These are phyloP conservation scores for Incurvaria masculella DNA, from an alignment of 2,888 invertebrate genomes.

Conservation along the genomic window DNA sequence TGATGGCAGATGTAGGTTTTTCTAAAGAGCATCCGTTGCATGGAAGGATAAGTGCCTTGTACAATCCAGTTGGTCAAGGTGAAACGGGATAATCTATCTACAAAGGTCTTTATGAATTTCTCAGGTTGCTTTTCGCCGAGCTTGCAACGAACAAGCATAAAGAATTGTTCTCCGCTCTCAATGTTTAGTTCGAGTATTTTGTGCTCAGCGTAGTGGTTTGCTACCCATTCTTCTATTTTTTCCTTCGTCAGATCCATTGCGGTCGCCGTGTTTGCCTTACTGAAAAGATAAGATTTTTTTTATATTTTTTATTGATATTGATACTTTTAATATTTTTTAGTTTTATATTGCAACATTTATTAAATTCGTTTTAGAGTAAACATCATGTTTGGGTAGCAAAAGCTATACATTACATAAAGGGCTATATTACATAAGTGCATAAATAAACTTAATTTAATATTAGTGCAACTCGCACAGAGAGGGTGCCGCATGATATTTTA, in stretches of 20 bases:
- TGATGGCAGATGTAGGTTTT: conserved; percentile 22
- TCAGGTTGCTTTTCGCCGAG: neutral
- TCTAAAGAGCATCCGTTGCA: conserved; percentile 21
- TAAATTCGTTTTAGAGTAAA: too few species aligned
- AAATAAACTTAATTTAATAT: too few species aligned
- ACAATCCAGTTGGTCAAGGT: conserved; percentile 25
- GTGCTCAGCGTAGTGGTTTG: neutral
- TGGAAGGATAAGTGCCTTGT: conserved; percentile 16
- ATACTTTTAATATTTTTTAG: too few species aligned
- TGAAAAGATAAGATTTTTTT: too few species aligned
- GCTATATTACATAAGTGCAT: too few species aligned
- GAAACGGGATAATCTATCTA: conserved; percentile 22
- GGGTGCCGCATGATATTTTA: too few species aligned
- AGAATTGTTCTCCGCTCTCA: neutral
- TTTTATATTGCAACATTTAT: too few species aligned
- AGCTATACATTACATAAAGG: too few species aligned
- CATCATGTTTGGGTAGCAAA: too few species aligned
- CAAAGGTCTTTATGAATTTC: neutral
- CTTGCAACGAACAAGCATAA: neutral
- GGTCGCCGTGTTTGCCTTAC: too few species aligned
- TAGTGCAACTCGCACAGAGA: too few species aligned
- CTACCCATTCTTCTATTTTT: neutral
- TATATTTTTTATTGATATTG: too few species aligned
- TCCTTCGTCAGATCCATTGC: neutral
- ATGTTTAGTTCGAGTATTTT: neutral